These are phyloP conservation scores for Origma solitaria DNA, from an alignment of 2,113 vertebrate species.

Conservation along the genomic window DNA sequence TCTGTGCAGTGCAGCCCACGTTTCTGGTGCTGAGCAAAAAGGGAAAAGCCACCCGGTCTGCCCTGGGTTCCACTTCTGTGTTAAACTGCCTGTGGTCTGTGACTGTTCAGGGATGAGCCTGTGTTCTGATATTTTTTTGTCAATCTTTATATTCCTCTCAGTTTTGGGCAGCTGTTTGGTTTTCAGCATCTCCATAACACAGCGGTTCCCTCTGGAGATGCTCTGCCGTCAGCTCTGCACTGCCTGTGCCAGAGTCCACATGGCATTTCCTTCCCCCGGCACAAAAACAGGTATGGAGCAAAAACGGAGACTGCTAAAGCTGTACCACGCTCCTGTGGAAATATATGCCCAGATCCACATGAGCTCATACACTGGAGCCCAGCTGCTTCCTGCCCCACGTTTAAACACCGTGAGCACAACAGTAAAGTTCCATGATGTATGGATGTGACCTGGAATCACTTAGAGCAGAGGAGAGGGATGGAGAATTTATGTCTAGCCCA, in stretches of 20 bases:
- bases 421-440: conserved; percentile 28
- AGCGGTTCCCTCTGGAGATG: not conserved
- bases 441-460: conserved; percentile 50
- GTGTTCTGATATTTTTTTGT: not conserved
- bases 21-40: not conserved
- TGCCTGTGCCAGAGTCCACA: not conserved
- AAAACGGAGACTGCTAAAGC: not conserved
- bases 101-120: not conserved
- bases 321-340: not conserved
- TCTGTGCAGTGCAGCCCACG: rapidly evolving
- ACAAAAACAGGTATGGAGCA: not conserved
- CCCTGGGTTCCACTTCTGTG: rapidly evolving
- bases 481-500: conserved; percentile 46
- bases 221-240: not conserved
- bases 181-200: not conserved
- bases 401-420: not conserved
- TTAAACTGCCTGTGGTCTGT: not conserved
- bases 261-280: not conserved
- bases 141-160: rapidly evolving
- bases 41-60: rapidly evolving
- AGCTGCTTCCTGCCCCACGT: conserved; percentile 48
- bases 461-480: not conserved
- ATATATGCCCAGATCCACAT: not conserved
- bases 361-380: conserved; percentile 13
- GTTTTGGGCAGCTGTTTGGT: not conserved